Percentiles rank a stretch among this genome's conserved stretches.
These are phyloP conservation scores for Eueides isabella DNA, from an alignment of 1,140 invertebrate genomes.

Conservation along the genomic window DNA sequence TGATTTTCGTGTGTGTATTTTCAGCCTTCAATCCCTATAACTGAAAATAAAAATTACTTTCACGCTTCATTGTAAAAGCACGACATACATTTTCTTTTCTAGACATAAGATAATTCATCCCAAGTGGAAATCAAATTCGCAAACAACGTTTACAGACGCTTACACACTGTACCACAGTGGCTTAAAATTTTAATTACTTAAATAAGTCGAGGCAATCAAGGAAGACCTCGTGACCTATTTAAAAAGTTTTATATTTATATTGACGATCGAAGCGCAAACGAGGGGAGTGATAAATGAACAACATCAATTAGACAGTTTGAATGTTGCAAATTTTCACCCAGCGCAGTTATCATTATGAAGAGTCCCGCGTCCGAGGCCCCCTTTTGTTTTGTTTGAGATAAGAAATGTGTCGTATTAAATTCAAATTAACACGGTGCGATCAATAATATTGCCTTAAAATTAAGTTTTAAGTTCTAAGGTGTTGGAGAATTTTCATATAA, in stretches of 20 bases:
- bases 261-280: slow-evolving; percentile 59
- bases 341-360: slow-evolving; percentile 59
- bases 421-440: background rate
- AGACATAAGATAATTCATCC: no score
- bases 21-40: no score
- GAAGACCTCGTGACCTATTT: slow-evolving; percentile 78
- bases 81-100: no score
- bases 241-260: slow-evolving; percentile 72
- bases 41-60: no score
- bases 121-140: background rate
- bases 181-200: slow-evolving; percentile 71
- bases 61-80: no score
- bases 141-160: background rate
- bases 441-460: background rate
- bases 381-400: slow-evolving; percentile 32
- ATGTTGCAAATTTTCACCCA: slow-evolving; percentile 72
- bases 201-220: slow-evolving; percentile 66
- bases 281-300: slow-evolving; percentile 79
- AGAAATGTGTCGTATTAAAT: slow-evolving; percentile 21
- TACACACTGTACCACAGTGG: background rate
- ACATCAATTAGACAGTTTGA: slow-evolving; percentile 79
- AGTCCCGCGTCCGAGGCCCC: slow-evolving; percentile 42
- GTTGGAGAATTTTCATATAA: background rate
- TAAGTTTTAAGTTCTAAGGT: background rate
- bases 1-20: no score